Percentiles rank a stretch among this genome's conserved stretches.
Conservation (phyloP, 92 coral and sea anemone genomes). For the Desmophyllum pertusum region DNA sequence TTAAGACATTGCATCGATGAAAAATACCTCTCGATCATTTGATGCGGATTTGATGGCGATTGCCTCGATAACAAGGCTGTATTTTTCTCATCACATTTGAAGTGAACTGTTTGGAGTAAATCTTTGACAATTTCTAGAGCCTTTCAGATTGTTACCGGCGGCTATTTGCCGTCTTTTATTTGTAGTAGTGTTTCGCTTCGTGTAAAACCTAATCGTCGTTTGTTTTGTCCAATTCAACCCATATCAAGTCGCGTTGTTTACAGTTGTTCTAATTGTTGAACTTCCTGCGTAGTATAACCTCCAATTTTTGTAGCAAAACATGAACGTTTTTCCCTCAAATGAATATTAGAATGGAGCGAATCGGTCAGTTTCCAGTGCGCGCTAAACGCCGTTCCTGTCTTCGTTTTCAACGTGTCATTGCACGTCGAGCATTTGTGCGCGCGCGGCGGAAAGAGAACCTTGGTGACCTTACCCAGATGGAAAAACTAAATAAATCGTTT, state of each 20-base stretch:
- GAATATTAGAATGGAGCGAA: not conserved
- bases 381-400: not conserved
- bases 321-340: not conserved
- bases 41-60: not conserved
- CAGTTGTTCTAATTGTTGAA: slow-evolving; percentile 19
- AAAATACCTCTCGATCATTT: slow-evolving; percentile 20
- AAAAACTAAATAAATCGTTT: slow-evolving; percentile 45
- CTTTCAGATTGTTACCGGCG: not conserved
- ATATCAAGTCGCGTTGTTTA: slow-evolving; percentile 21
- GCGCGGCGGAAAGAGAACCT: not conserved
- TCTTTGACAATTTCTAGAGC: not conserved
- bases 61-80: not conserved
- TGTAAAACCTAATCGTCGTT: slow-evolving; percentile 3
- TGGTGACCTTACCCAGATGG: slow-evolving; percentile 18
- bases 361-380: not conserved
- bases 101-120: not conserved
- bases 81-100: not conserved
- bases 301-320: not conserved
- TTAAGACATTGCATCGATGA: slow-evolving; percentile 11
- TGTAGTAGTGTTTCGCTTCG: not conserved
- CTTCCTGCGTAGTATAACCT: not conserved
- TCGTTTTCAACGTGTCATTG: not conserved
- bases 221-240: slow-evolving; percentile 7
- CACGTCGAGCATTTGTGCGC: not conserved
- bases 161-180: not conserved